phyloP scores from a whole-genome alignment of 2,888 invertebrate genomes.

The Sesamia inferens region DNA sequence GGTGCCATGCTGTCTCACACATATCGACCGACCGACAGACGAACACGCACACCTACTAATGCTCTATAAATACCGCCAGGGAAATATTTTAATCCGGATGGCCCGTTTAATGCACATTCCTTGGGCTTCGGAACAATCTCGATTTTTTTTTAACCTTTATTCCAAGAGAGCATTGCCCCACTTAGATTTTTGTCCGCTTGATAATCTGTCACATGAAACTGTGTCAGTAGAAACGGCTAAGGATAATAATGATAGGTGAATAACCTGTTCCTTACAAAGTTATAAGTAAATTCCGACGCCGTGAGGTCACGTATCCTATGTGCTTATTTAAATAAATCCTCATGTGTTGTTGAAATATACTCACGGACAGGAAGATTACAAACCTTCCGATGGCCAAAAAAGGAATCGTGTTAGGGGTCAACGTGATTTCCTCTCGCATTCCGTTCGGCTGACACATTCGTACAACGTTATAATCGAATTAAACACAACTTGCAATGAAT shows the following conservation, averaged over 20 bases:
- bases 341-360: slow-evolving; percentile 53
- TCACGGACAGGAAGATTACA: slow-evolving; percentile 78
- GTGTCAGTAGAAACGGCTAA: slow-evolving; percentile 79
- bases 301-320: slow-evolving; percentile 72
- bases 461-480: slow-evolving; percentile 82
- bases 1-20: slow-evolving; percentile 90
- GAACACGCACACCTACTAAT: slow-evolving; percentile 86
- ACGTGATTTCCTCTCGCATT: slow-evolving; percentile 87
- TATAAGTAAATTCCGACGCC: slow-evolving; percentile 66
- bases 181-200: slow-evolving; percentile 74
- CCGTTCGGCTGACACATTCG: slow-evolving; percentile 84
- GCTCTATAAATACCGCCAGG: slow-evolving; percentile 87
- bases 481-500: slow-evolving; percentile 81
- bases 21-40: slow-evolving; percentile 83
- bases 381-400: slow-evolving; percentile 81
- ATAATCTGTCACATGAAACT: slow-evolving; percentile 77
- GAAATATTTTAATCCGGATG: slow-evolving; percentile 90
- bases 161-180: slow-evolving; percentile 77
- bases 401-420: slow-evolving; percentile 85
- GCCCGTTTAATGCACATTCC: slow-evolving; percentile 88
- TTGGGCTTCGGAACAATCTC: slow-evolving; percentile 80
- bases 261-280: slow-evolving; percentile 71
- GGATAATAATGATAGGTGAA: slow-evolving; percentile 77
- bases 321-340: slow-evolving; percentile 63
- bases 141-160: slow-evolving; percentile 74